These are phyloP conservation scores for Gyps fulvus DNA, from an alignment of 2,113 vertebrate genomes.

Conservation along the genomic window DNA sequence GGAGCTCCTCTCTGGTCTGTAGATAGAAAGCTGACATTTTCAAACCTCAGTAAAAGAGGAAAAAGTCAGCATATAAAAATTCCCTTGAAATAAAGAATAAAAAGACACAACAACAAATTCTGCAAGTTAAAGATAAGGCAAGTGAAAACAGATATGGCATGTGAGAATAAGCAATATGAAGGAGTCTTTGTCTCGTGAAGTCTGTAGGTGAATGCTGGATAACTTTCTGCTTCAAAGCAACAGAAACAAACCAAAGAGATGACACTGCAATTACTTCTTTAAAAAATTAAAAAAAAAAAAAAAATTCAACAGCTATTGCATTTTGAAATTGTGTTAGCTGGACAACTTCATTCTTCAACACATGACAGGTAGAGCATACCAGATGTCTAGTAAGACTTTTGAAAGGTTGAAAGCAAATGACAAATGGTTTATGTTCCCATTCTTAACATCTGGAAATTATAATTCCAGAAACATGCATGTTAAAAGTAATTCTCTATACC, in stretches of 20 bases:
- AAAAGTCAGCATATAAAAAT: not conserved
- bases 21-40: not conserved
- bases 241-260: not conserved
- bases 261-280: not conserved
- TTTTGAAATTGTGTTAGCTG: not conserved
- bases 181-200: not conserved
- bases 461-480: not conserved
- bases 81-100: not conserved
- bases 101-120: not conserved
- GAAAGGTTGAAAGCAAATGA: not conserved
- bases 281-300: not conserved
- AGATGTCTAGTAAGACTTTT: not conserved
- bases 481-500: not conserved
- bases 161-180: not conserved
- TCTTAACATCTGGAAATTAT: not conserved
- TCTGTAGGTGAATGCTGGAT: not conserved
- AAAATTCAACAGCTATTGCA: not conserved
- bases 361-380: not conserved
- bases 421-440: not conserved
- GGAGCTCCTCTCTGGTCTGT: not conserved
- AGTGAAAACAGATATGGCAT: not conserved
- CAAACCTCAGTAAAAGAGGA: not conserved
- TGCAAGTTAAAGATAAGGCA: not conserved
- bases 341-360: not conserved
- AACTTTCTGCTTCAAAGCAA: not conserved